phyloP scores from a whole-genome alignment of 2,888 invertebrate genomes.

The Laothoe populi region DNA sequence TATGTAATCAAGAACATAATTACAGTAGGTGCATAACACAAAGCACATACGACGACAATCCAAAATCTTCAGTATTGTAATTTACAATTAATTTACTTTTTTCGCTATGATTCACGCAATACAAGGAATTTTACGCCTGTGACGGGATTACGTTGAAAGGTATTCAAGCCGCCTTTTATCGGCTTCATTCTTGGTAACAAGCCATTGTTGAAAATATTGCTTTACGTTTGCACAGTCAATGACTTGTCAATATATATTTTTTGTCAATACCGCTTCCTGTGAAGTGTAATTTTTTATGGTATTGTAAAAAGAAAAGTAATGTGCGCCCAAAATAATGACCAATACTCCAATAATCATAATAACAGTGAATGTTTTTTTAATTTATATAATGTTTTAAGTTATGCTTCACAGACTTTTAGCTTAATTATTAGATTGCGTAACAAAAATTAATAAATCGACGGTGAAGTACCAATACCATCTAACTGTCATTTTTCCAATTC shows the following conservation, averaged over 20 bases:
- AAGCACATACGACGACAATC: too few species aligned
- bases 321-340: background rate
- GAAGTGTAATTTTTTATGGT: background rate
- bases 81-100: background rate
- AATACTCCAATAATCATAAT: too few species aligned
- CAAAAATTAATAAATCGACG: too few species aligned
- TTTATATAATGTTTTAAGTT: too few species aligned
- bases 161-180: conserved; percentile 14
- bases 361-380: too few species aligned
- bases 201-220: background rate
- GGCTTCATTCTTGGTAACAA: conserved; percentile 21
- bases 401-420: too few species aligned
- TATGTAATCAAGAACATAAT: too few species aligned
- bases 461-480: too few species aligned
- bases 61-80: too few species aligned
- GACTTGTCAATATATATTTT: background rate
- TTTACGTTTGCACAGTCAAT: background rate
- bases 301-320: background rate
- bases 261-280: background rate
- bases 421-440: too few species aligned
- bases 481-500: too few species aligned
- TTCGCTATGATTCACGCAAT: conserved; percentile 8
- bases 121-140: conserved; percentile 12
- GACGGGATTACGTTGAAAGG: conserved; percentile 12
- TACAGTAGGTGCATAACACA: too few species aligned